Evolutionary conservation across 2,797 vertebrate species (phyloP).

Genomic region (Tapera naevia): DNA sequence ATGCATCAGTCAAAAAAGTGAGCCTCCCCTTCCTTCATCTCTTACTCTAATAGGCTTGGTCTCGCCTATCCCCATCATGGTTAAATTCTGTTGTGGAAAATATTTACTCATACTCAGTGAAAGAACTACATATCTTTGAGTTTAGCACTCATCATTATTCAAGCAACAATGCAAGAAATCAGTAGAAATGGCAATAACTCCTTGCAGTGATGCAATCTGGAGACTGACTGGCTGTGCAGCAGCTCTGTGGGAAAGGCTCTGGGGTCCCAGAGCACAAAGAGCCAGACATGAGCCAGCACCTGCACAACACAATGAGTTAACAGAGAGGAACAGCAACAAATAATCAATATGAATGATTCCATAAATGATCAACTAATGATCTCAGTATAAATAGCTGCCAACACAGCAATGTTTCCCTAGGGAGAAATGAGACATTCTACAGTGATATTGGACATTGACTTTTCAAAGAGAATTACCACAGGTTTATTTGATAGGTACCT

Average conservation of each 20-base stretch:
- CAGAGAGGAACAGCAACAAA: background rate
- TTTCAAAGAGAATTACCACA: conserved; percentile 12
- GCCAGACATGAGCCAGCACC: background rate
- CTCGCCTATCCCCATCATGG: background rate
- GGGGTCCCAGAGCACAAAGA: background rate
- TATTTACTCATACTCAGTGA: background rate
- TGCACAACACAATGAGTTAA: background rate
- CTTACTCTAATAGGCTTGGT: background rate
- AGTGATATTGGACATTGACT: conserved; percentile 14
- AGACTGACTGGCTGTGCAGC: background rate
- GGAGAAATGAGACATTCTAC: conserved; percentile 24
- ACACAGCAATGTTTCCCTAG: background rate
- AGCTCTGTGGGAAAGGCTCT: background rate
- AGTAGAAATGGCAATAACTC: background rate
- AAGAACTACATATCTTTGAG: background rate
- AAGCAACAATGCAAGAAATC: background rate
- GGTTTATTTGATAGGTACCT: conserved; percentile 38
- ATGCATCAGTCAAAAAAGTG: background rate
- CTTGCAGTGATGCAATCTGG: background rate
- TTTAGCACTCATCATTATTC: background rate
- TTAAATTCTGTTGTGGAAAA: background rate
- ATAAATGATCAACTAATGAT: conserved; percentile 11
- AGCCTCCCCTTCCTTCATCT: background rate
- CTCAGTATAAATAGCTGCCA: background rate
- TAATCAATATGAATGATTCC: conserved; percentile 18